Percentiles rank a stretch among this genome's conserved stretches.
These are phyloP conservation scores for Volucella inanis DNA, from an alignment of 2,888 invertebrate genomes.

Conservation along the genomic window DNA sequence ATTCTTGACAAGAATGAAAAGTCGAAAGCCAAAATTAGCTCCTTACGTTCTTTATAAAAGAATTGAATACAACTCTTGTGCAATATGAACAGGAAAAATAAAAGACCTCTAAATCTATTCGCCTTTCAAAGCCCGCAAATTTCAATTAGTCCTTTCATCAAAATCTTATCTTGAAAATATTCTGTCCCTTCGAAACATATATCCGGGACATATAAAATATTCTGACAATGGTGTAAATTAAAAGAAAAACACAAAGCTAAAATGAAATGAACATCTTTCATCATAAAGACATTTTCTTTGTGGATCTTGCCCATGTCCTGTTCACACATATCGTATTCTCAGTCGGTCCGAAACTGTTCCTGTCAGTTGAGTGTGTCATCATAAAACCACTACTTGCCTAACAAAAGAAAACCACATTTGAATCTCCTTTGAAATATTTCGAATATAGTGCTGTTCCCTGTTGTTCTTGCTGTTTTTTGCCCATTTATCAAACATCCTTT, in stretches of 20 bases:
- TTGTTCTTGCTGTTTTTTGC: constrained; percentile 24
- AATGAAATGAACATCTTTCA: constrained; percentile 24
- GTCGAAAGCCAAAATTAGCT: too few species aligned
- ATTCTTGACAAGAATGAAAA: too few species aligned
- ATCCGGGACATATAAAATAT: neutral
- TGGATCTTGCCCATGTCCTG: constrained; percentile 27
- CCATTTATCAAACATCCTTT: constrained; percentile 34
- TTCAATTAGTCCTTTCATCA: constrained; percentile 1
- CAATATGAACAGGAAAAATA: too few species aligned
- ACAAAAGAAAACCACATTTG: constrained; percentile 22
- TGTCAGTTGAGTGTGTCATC: constrained; percentile 24
- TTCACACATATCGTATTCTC: constrained; percentile 11
- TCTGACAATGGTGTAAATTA: constrained; percentile 10
- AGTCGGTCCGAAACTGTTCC: constrained; percentile 16
- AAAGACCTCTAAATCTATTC: too few species aligned
- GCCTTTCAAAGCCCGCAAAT: neutral
- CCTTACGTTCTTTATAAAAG: too few species aligned
- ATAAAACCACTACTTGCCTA: neutral
- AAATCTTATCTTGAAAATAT: constrained; percentile 19
- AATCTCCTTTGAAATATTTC: constrained; percentile 13
- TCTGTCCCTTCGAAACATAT: neutral
- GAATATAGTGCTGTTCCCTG: neutral
- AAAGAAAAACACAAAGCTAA: neutral
- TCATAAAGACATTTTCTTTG: constrained; percentile 30
- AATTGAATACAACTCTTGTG: too few species aligned